Percentiles rank a stretch among this genome's conserved stretches.
Evolutionary conservation across 1,140 invertebrate genomes (phyloP).

Genomic region (Ceratosolen solmsi): DNA sequence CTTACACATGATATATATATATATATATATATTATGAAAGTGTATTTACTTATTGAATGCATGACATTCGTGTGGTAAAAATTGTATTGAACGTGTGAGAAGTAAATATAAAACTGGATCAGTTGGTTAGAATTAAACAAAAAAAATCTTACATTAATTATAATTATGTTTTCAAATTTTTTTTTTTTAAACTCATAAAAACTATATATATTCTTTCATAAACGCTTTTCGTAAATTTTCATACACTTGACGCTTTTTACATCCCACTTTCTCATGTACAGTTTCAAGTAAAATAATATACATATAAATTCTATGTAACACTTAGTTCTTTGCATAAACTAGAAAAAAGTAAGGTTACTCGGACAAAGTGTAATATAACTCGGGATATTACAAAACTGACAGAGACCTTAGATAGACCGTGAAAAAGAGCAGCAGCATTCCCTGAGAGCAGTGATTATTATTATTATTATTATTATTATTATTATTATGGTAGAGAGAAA

Average conservation of each 20-base stretch:
- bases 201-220: background rate
- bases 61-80: background rate
- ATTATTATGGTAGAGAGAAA: background rate
- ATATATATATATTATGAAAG: too few species aligned
- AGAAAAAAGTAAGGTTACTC: constrained; percentile 28
- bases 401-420: constrained; percentile 37
- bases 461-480: too few species aligned
- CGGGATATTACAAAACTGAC: constrained; percentile 17
- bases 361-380: constrained; percentile 9
- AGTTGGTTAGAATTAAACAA: background rate
- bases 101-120: background rate
- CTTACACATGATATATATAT: too few species aligned
- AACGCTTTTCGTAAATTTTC: background rate
- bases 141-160: background rate
- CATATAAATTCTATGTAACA: constrained; percentile 11
- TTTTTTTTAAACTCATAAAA: background rate
- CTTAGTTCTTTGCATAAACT: constrained; percentile 10
- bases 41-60: background rate
- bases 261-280: background rate
- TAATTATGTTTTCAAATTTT: background rate
- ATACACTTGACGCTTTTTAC: background rate
- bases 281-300: background rate
- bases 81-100: background rate
- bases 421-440: constrained; percentile 2
- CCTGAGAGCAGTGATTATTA: background rate